Evolutionary conservation across 2,113 vertebrate species (phyloP).

Genomic region (Verasper variegatus): DNA sequence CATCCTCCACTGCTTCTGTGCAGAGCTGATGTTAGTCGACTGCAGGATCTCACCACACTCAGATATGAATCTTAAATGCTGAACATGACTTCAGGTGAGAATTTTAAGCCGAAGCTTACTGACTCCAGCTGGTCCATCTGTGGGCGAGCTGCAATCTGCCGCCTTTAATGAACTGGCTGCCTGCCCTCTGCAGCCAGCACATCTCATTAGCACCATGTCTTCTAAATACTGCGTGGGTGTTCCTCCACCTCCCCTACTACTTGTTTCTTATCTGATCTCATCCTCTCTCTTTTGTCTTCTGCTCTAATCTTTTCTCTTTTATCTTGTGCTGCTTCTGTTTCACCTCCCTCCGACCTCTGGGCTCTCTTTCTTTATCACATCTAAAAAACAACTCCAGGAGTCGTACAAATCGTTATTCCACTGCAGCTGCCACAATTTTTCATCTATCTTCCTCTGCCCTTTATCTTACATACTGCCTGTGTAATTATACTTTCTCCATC

Average conservation of each 20-base stretch:
- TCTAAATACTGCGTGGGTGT: slow-evolving; percentile 27
- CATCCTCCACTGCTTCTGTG: background rate
- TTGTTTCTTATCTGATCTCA: slow-evolving; percentile 37
- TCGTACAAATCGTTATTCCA: slow-evolving; percentile 28
- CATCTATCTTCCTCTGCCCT: background rate
- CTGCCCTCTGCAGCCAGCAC: slow-evolving; percentile 41
- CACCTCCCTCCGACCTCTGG: slow-evolving; percentile 38
- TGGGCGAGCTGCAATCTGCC: slow-evolving; percentile 45
- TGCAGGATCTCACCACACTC: background rate
- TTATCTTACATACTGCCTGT: slow-evolving; percentile 13
- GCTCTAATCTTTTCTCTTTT: slow-evolving; percentile 24
- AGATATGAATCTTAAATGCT: slow-evolving; percentile 28
- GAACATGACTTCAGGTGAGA: slow-evolving; percentile 33
- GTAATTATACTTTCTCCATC: slow-evolving; percentile 23
- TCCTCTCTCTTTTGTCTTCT: slow-evolving; percentile 4
- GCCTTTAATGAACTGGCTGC: slow-evolving; percentile 61
- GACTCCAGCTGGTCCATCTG: slow-evolving; percentile 59
- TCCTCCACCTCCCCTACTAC: slow-evolving; percentile 1
- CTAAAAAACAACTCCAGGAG: slow-evolving; percentile 42
- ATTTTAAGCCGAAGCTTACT: slow-evolving; percentile 38
- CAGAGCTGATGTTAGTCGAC: too few relatives aligned
- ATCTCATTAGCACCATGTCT: slow-evolving; percentile 63
- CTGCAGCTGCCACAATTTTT: slow-evolving; percentile 19
- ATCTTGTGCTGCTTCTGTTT: slow-evolving; percentile 31
- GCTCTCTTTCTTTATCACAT: slow-evolving; percentile 24